Conservation (phyloP, 2,888 invertebrate genomes). For the Macropis europaea region DNA sequence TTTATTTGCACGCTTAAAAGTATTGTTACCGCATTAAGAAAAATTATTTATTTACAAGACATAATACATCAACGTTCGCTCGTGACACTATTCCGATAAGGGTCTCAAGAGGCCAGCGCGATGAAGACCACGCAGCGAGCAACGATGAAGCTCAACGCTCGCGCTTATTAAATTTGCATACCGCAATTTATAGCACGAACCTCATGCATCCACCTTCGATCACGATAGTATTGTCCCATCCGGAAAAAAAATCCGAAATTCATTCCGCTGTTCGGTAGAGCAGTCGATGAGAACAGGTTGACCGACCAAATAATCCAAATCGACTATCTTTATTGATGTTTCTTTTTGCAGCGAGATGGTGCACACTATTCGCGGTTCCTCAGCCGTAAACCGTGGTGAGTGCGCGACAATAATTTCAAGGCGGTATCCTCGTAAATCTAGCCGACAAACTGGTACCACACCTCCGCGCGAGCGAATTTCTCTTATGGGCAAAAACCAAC, state of each 20-base stretch:
- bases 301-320: constrained; percentile 30
- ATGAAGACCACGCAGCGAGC: constrained; percentile 44
- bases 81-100: constrained; percentile 33
- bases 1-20: neutral
- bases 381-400: constrained; percentile 13
- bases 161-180: constrained; percentile 74
- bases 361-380: constrained; percentile 42
- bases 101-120: constrained; percentile 22
- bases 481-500: constrained; percentile 61
- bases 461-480: constrained; percentile 59
- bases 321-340: constrained; percentile 19
- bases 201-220: constrained; percentile 65
- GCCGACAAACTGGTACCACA: constrained; percentile 60
- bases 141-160: constrained; percentile 46
- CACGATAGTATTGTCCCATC: constrained; percentile 69
- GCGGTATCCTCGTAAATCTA: constrained; percentile 63
- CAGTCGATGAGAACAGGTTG: constrained; percentile 48
- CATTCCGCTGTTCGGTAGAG: constrained; percentile 35
- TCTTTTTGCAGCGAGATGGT: constrained; percentile 11
- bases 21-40: constrained; percentile 7
- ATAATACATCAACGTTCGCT: constrained; percentile 15
- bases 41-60: constrained; percentile 6
- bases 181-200: constrained; percentile 69
- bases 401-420: constrained; percentile 57
- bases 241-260: constrained; percentile 31